Evolutionary conservation across 1,140 invertebrate species (phyloP).

Genomic region (Drosophila jambulina): DNA sequence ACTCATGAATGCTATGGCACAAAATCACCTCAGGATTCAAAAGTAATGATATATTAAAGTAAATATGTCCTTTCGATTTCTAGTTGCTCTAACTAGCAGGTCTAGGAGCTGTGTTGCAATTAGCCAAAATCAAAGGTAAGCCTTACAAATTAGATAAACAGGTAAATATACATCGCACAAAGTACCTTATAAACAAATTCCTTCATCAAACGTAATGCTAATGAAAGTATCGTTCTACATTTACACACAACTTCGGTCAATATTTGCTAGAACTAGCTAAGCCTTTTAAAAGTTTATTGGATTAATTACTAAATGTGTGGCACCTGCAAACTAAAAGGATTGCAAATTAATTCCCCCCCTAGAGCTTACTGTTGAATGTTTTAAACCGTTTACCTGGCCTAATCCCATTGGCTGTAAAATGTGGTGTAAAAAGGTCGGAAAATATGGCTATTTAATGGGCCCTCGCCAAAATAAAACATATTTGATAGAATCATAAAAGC

Average conservation of each 20-base stretch:
- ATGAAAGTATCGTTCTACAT: not conserved
- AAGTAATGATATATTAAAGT: not conserved
- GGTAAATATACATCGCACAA: not conserved
- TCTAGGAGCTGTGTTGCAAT: no score
- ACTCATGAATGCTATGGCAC: no score
- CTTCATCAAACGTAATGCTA: constrained; percentile 1
- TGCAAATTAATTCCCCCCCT: not conserved
- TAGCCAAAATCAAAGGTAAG: not conserved
- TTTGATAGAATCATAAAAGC: constrained; percentile 29
- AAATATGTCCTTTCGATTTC: not conserved
- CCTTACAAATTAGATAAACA: not conserved
- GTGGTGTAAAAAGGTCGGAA: not conserved
- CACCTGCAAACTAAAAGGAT: constrained; percentile 15
- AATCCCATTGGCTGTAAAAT: constrained; percentile 5
- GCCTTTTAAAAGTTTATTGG: constrained; percentile 11
- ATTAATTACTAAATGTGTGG: constrained; percentile 12
- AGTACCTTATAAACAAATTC: not conserved
- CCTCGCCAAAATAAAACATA: constrained; percentile 20
- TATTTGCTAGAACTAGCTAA: constrained; percentile 6
- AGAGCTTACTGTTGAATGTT: constrained; percentile 16
- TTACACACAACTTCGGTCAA: not conserved
- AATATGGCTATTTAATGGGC: constrained; percentile 26
- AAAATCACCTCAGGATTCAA: not conserved
- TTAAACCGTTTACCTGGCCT: not conserved
- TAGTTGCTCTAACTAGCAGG: no score